A percentile compares a stretch with the other conserved stretches of the same genome.
Conservation (phyloP, 1,140 invertebrate species). For the Habropoda laboriosa region DNA sequence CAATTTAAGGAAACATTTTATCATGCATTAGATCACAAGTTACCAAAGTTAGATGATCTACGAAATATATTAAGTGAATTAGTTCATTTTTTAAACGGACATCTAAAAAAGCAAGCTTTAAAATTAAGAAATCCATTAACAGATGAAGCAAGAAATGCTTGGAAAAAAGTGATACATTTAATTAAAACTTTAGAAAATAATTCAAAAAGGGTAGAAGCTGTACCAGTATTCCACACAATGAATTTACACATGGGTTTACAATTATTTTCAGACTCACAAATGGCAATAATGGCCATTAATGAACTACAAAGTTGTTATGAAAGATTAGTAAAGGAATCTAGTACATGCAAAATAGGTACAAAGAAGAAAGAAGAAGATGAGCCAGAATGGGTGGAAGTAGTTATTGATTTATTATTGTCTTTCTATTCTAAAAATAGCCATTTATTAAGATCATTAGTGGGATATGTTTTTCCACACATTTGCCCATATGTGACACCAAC, state of each 20-base stretch:
- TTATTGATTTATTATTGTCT: constrained; percentile 89
- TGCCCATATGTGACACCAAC: constrained; percentile 86
- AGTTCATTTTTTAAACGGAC: constrained; percentile 81
- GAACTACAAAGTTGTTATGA: constrained; percentile 88
- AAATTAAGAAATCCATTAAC: constrained; percentile 80
- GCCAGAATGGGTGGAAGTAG: constrained; percentile 90
- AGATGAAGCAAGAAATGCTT: constrained; percentile 82
- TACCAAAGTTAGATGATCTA: constrained; percentile 84
- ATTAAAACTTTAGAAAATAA: constrained; percentile 79
- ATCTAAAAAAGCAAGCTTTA: constrained; percentile 79
- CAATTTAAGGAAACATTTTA: constrained; percentile 85
- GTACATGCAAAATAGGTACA: constrained; percentile 72
- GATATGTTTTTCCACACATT: constrained; percentile 88
- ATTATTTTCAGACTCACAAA: constrained; percentile 86
- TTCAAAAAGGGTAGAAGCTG: constrained; percentile 68
- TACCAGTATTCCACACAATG: constrained; percentile 85
- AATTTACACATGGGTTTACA: constrained; percentile 88
- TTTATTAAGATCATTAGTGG: constrained; percentile 86
- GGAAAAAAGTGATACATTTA: constrained; percentile 84
- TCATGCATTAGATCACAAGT: constrained; percentile 84
- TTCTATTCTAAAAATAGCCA: constrained; percentile 87
- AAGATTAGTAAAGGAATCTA: constrained; percentile 81
- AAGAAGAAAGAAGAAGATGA: constrained; percentile 79
- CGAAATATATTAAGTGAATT: constrained; percentile 83
- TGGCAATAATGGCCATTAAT: constrained; percentile 85